Conservation (phyloP, 1,140 invertebrate species). For the Chironomus striatipennis region DNA sequence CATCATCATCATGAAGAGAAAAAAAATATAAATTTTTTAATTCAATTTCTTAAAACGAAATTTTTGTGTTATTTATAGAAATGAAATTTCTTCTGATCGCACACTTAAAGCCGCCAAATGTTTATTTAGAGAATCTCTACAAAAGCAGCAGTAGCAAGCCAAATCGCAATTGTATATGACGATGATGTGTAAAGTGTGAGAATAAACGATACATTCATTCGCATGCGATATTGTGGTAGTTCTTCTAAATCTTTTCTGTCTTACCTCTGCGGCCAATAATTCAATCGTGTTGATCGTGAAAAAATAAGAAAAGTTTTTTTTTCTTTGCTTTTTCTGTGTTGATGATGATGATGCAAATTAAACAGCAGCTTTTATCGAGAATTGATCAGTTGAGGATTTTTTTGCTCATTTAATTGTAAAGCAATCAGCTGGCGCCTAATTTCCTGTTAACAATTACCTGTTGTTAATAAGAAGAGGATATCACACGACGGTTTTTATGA, state of each 20-base stretch:
- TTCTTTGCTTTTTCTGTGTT: not conserved
- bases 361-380: not conserved
- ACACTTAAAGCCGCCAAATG: not conserved
- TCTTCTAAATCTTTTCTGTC: not conserved
- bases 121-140: constrained; percentile 7
- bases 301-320: not conserved
- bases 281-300: not conserved
- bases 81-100: not conserved
- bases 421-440: not conserved
- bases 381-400: not conserved
- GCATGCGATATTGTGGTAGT: not conserved
- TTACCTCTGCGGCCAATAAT: not conserved
- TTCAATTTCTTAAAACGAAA: not conserved
- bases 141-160: not conserved
- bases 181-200: not conserved
- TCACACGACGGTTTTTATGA: too few relatives aligned
- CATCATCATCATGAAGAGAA: not conserved
- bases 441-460: not conserved
- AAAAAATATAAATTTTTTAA: not conserved
- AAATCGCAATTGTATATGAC: not conserved
- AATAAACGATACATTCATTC: not conserved
- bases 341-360: too few relatives aligned
- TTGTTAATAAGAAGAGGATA: too few relatives aligned
- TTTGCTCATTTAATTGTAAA: too few relatives aligned
- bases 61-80: not conserved